Evolutionary conservation across 2,113 vertebrate species (phyloP).

Genomic region (Corvus cornix): DNA sequence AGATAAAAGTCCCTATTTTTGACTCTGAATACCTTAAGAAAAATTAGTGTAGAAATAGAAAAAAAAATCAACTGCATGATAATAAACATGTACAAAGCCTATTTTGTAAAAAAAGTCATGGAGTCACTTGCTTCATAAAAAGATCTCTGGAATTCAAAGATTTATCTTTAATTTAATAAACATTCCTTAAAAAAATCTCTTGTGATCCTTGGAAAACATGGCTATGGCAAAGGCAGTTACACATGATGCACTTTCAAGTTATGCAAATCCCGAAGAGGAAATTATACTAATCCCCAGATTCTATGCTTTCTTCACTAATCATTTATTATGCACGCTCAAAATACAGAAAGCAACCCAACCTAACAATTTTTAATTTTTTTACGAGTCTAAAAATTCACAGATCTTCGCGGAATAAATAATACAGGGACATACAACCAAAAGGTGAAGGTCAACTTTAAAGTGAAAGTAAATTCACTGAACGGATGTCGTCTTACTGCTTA

Average conservation of each 20-base stretch:
- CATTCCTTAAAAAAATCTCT: background rate
- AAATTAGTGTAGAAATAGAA: background rate
- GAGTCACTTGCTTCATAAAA: background rate
- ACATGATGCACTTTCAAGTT: background rate
- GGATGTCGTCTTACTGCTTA: background rate
- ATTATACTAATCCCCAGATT: background rate
- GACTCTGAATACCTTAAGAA: background rate
- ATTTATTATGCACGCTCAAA: background rate
- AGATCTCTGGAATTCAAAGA: background rate
- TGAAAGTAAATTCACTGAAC: background rate
- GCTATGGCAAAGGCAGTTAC: background rate
- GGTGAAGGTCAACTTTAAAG: background rate
- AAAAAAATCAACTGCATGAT: background rate
- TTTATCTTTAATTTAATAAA: background rate
- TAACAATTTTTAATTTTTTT: accelerated
- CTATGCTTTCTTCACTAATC: background rate
- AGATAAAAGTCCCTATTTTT: background rate
- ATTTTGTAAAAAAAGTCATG: background rate
- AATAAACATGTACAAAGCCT: background rate
- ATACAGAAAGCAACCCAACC: background rate
- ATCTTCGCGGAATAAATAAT: background rate
- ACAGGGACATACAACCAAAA: background rate
- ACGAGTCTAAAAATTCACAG: background rate
- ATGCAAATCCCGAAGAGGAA: background rate
- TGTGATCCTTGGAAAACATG: background rate